Evolutionary conservation across 2,113 vertebrate genomes (phyloP).

Genomic region (Oryzias celebensis): DNA sequence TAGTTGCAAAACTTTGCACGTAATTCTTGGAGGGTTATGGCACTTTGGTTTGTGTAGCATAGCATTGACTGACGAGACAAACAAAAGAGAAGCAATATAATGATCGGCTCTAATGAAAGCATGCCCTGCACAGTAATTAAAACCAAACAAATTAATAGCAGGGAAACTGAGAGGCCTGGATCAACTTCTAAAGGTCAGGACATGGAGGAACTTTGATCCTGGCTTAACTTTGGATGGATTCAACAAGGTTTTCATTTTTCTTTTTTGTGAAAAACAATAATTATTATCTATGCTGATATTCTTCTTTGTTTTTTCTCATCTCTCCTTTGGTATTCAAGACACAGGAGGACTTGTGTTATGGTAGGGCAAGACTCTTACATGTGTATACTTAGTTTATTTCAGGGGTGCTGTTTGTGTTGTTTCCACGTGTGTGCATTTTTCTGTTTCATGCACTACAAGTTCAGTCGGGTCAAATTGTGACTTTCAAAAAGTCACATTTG

Average conservation of each 20-base stretch:
- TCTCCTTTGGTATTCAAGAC: not conserved
- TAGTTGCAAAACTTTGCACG: not conserved
- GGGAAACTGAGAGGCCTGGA: conserved; percentile 26
- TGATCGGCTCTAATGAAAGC: conserved; percentile 39
- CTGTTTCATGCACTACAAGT: not conserved
- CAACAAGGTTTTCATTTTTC: not conserved
- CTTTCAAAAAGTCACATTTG: not conserved
- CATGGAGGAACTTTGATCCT: conserved; percentile 19
- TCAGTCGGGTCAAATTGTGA: no score
- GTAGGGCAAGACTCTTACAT: not conserved
- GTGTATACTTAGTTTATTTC: not conserved
- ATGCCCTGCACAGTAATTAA: conserved; percentile 49
- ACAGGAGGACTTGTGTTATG: not conserved
- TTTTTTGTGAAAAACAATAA: conserved; percentile 13
- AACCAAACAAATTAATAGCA: conserved; percentile 42
- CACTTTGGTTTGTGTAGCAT: conserved; percentile 25
- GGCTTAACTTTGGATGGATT: conserved; percentile 6
- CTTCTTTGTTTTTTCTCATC: not conserved
- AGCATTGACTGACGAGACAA: conserved; percentile 30
- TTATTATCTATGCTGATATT: conserved; percentile 1
- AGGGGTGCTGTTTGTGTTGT: not conserved
- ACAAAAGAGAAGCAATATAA: conserved; percentile 52
- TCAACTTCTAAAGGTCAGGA: conserved; percentile 47
- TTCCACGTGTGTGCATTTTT: not conserved
- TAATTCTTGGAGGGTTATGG: conserved; percentile 5